Conservation (phyloP, 1,140 invertebrate genomes). For the Xylocopa sonorina region DNA sequence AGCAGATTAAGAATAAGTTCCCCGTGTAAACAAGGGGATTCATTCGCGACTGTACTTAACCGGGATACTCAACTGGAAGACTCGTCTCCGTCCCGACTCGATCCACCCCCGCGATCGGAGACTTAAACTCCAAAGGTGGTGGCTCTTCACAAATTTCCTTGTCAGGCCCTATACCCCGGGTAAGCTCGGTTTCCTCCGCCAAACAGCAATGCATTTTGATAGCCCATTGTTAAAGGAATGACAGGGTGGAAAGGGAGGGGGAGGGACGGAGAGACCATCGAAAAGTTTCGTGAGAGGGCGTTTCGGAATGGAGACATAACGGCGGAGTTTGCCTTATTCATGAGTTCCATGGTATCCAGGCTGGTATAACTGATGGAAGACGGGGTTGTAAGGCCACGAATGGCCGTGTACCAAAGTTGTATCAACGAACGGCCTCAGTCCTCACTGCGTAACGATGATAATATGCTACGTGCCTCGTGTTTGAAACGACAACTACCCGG, state of each 20-base stretch:
- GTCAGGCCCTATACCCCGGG: background rate
- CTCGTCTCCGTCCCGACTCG: background rate
- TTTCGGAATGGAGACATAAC: conserved; percentile 70
- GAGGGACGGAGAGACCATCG: conserved; percentile 40
- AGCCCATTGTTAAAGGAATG: conserved; percentile 61
- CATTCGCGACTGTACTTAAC: background rate
- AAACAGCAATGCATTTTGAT: conserved; percentile 68
- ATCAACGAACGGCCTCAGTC: conserved; percentile 67
- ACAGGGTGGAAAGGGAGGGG: background rate
- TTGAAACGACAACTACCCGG: conserved; percentile 66
- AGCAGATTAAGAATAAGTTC: conserved; percentile 60
- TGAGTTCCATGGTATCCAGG: conserved; percentile 65
- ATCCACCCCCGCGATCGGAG: background rate
- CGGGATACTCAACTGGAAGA: background rate
- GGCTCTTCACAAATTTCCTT: conserved; percentile 47
- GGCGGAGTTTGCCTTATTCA: conserved; percentile 70
- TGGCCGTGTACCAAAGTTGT: conserved; percentile 70
- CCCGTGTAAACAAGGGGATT: conserved; percentile 55
- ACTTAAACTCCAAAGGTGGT: background rate
- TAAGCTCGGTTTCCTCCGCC: conserved; percentile 17
- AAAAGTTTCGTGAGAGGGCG: conserved; percentile 66
- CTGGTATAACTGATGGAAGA: conserved; percentile 69
- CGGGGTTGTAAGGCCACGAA: conserved; percentile 67
- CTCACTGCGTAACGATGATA: conserved; percentile 69
- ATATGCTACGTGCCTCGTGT: conserved; percentile 72